Conservation (phyloP, 2,888 invertebrate genomes). For the Marronus borbonicus region DNA sequence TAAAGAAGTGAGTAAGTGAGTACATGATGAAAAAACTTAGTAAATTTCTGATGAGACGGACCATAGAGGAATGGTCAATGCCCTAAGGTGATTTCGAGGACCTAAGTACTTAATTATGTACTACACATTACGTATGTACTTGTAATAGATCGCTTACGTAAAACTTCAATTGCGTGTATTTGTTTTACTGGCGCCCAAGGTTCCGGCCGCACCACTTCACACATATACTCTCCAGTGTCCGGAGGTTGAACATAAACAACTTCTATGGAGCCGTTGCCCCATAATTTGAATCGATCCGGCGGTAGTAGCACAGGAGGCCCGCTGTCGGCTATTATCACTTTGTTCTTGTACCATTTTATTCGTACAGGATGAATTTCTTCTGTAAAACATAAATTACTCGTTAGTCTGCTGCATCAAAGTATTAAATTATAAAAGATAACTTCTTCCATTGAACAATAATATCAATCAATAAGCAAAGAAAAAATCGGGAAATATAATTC, state of each 20-base stretch:
- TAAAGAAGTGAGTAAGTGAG: too few relatives aligned
- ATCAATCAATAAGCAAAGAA: neutral
- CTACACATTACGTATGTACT: conserved; percentile 2
- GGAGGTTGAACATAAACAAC: conserved; percentile 73
- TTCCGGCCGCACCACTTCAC: conserved; percentile 77
- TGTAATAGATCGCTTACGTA: conserved; percentile 74
- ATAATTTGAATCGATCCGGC: conserved; percentile 76
- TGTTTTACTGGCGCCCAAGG: conserved; percentile 82
- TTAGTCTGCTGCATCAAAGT: too few relatives aligned
- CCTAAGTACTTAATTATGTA: conserved; percentile 4
- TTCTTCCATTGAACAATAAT: too few relatives aligned
- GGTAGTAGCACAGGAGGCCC: conserved; percentile 61
- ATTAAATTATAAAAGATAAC: too few relatives aligned
- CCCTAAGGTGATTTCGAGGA: neutral
- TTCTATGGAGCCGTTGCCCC: conserved; percentile 82
- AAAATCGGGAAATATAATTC: neutral
- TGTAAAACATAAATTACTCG: conserved; percentile 59
- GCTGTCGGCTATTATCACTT: conserved; percentile 74
- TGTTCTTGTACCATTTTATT: conserved; percentile 82
- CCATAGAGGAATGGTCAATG: neutral
- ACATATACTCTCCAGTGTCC: conserved; percentile 80
- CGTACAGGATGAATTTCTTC: conserved; percentile 72
- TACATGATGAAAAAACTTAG: too few relatives aligned
- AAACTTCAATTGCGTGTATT: conserved; percentile 84
- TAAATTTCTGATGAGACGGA: neutral